A percentile compares a stretch with the other conserved stretches of the same genome.
These are phyloP conservation scores for Carassius gibelio DNA, from an alignment of 2,113 vertebrate genomes.

Conservation along the genomic window DNA sequence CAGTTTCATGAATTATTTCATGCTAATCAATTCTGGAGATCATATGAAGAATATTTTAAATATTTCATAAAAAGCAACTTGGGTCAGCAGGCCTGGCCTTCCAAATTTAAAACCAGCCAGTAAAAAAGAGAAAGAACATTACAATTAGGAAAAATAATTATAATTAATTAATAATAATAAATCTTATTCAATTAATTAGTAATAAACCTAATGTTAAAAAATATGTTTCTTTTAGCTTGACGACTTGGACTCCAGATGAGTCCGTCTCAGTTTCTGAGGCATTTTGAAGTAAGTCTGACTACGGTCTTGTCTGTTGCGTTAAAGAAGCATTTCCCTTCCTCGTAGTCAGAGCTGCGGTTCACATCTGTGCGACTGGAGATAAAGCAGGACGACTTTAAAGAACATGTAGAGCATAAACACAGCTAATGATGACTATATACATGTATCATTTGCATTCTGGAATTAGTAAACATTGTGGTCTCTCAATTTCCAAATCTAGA, in stretches of 20 bases:
- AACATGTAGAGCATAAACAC: not conserved
- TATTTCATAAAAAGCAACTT: too few species aligned
- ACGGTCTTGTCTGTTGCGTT: not conserved
- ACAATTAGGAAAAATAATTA: not conserved
- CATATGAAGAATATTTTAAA: too few species aligned
- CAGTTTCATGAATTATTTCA: too few species aligned
- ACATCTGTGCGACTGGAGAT: not conserved
- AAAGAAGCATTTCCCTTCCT: not conserved
- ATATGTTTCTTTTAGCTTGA: not conserved
- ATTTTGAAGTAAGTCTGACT: not conserved
- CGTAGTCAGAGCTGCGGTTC: not conserved
- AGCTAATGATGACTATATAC: not conserved
- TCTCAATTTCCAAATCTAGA: constrained; percentile 16
- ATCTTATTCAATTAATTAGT: too few species aligned
- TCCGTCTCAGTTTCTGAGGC: not conserved
- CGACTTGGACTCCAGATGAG: not conserved
- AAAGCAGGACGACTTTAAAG: not conserved
- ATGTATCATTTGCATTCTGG: constrained; percentile 8
- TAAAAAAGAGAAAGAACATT: not conserved
- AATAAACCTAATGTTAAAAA: not conserved
- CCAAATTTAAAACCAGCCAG: not conserved
- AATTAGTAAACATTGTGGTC: constrained; percentile 35
- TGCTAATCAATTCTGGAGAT: too few species aligned
- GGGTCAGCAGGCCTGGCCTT: too few species aligned
- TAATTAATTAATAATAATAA: too few species aligned